Evolutionary conservation across 2,797 vertebrate species (phyloP).

Genomic region (Tarsius wallacei): DNA sequence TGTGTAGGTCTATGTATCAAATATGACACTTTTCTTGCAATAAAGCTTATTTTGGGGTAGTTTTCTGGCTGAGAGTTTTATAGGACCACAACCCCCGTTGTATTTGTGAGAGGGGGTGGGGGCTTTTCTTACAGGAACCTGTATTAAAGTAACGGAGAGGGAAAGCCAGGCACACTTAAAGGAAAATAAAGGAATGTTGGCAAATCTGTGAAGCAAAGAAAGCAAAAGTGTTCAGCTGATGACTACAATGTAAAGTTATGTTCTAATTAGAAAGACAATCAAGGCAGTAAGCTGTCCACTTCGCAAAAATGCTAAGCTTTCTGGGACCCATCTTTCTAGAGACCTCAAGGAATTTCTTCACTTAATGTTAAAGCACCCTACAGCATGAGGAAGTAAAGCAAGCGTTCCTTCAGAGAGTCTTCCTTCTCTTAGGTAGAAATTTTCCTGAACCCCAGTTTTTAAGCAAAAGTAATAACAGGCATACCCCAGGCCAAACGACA

Average conservation of each 20-base stretch:
- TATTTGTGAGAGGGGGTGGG: background rate
- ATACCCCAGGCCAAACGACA: background rate
- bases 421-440: background rate
- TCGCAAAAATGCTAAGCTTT: background rate
- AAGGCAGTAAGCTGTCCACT: too few species aligned
- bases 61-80: slow-evolving; percentile 69
- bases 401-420: background rate
- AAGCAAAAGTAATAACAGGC: background rate
- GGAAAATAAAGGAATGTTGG: background rate
- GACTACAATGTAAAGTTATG: fast-evolving
- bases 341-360: background rate
- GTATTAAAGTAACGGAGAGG: background rate
- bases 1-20: slow-evolving; percentile 89
- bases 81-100: background rate
- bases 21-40: slow-evolving; percentile 91
- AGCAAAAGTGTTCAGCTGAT: background rate
- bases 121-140: background rate
- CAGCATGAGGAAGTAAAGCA: background rate
- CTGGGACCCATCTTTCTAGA: background rate
- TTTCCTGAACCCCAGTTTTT: background rate
- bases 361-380: too few species aligned
- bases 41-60: slow-evolving; percentile 94
- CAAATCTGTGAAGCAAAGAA: too few species aligned
- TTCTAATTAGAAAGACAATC: background rate
- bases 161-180: background rate